Percentiles rank a stretch among this genome's conserved stretches.
Evolutionary conservation across 2,888 invertebrate genomes (phyloP).

Genomic region (Pyrrhia umbra): DNA sequence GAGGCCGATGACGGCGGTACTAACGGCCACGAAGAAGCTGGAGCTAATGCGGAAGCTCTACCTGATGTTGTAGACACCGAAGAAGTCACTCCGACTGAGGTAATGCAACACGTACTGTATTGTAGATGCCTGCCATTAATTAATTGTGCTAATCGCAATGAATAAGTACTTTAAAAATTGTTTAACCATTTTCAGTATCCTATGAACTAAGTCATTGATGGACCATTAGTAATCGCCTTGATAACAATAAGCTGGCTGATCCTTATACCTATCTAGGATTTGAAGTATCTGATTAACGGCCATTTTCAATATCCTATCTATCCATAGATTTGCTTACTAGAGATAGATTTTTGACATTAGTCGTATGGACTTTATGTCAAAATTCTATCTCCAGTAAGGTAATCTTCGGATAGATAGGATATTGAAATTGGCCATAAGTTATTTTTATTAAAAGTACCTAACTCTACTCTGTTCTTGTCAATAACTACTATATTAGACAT

Average conservation of each 20-base stretch:
- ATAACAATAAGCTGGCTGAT: background rate
- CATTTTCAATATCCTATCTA: too few relatives aligned
- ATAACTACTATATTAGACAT: too few relatives aligned
- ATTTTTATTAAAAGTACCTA: background rate
- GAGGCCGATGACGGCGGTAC: constrained; percentile 70
- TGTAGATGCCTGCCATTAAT: constrained; percentile 87
- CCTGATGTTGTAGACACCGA: constrained; percentile 88
- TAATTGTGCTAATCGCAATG: constrained; percentile 78
- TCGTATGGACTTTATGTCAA: too few relatives aligned
- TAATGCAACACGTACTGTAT: constrained; percentile 86
- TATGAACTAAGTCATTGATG: constrained; percentile 26
- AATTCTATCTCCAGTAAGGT: too few relatives aligned
- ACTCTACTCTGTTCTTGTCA: background rate
- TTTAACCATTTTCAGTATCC: constrained; percentile 37
- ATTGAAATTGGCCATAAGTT: too few relatives aligned
- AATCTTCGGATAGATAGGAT: too few relatives aligned
- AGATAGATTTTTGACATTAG: too few relatives aligned
- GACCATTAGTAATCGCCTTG: background rate
- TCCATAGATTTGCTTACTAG: too few relatives aligned
- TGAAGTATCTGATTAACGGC: background rate
- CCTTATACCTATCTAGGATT: background rate
- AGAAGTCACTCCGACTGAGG: constrained; percentile 88
- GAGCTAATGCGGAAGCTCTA: constrained; percentile 75
- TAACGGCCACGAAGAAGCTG: constrained; percentile 68
- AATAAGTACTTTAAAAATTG: constrained; percentile 39